Evolutionary conservation across 2,113 vertebrate species (phyloP), one percentile per base, ranked within the genome.

Genomic region (Pampusana beccarii): DNA sequence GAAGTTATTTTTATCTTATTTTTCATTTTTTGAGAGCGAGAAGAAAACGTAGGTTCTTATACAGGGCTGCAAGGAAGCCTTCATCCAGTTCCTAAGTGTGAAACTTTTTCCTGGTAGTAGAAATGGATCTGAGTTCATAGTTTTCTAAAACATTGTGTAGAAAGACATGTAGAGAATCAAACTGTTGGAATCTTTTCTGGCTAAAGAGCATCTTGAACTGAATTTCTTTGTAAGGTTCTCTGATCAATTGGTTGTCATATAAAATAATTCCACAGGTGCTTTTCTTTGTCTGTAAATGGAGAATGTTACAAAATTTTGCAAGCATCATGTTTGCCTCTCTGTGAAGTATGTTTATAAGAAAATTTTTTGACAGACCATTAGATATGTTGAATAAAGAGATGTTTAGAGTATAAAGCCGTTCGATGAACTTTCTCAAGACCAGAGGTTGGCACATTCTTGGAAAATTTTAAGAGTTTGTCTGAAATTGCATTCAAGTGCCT

Each of bases 361-460:
- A 82, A 36, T 16, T 4, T 11, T 0, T 12, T 50, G 21, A 46
- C 19, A 46, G 34, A 44, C 9, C 2, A 2, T 28, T 71, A 10
- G 10, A 33, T 38, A 8, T 73, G 16, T 5, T 46, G 11, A 8
- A 51, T 73, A 11, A 61, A 78, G 28, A 24, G 14, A 18, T 65
- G 8, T 3, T 48, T 18, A 44, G 20, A 7, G 6, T 70, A 4
- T 16, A 29, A 34, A 17, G 25, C 36, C 21, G 20, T 48, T 50
- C 5, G 1, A 4, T 50, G 31, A 80, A 73, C 13, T 50, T 94
- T 60, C 13, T 69, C 24, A 77, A n/a, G 69, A 10, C 34, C 34
- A 8, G 16, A 33, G 11, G 31, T 66, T 42, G 51, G 3, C 6
- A 4, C 44, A 19, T 80, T 58, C 16, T 29, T 12, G 46, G 56